A percentile compares a stretch with the other conserved stretches of the same genome.
Conservation (phyloP, 2,113 vertebrate genomes). For the Choloepus hoffmanni region DNA sequence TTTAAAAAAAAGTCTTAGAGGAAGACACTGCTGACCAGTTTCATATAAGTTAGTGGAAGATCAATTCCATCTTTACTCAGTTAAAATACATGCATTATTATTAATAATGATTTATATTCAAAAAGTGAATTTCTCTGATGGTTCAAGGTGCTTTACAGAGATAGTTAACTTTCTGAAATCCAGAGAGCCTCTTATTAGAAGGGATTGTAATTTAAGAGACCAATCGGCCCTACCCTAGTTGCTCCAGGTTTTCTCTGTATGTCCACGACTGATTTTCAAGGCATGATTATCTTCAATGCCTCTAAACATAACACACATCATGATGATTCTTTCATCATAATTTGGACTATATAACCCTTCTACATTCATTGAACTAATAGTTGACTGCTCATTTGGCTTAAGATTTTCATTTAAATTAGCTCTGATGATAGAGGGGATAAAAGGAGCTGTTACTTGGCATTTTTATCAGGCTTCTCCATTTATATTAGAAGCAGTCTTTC, state of each 20-base stretch:
- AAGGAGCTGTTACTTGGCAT: background rate
- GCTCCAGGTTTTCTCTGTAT: background rate
- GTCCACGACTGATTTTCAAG: background rate
- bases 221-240: background rate
- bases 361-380: background rate
- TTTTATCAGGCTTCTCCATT: background rate
- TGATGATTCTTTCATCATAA: background rate
- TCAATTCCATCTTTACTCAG: conserved; percentile 1
- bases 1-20: background rate
- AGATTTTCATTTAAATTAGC: background rate
- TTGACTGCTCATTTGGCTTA: background rate
- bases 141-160: background rate
- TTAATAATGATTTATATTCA: conserved; percentile 41
- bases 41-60: background rate
- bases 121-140: conserved; percentile 3
- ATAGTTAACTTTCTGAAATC: conserved; percentile 14
- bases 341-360: background rate
- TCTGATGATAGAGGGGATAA: background rate
- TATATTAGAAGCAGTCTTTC: background rate
- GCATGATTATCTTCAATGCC: background rate
- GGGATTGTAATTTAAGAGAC: conserved; percentile 9
- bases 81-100: conserved; percentile 41
- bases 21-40: background rate
- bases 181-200: background rate
- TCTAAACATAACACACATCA: background rate